Percentiles rank a stretch among this genome's conserved stretches.
Conservation (phyloP, 2,888 invertebrate species). For the Mimumesa dahlbomi region DNA sequence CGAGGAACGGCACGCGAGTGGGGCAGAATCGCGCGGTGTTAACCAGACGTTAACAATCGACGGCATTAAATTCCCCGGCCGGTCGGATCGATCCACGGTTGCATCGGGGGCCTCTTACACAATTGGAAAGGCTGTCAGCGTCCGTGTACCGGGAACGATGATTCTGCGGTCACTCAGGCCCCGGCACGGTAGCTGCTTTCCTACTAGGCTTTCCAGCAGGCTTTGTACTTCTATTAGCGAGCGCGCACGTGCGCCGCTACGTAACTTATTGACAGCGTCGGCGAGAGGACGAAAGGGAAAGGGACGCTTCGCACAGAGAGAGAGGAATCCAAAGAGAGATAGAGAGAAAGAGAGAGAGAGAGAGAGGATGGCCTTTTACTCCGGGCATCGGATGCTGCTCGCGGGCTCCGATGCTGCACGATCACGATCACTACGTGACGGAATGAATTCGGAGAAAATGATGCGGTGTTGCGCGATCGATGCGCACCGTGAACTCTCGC, state of each 20-base stretch:
- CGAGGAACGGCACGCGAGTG: slow-evolving; percentile 6
- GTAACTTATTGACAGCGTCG: slow-evolving; percentile 61
- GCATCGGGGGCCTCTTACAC: slow-evolving; percentile 53
- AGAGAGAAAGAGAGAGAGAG: not conserved
- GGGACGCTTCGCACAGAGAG: slow-evolving; percentile 16
- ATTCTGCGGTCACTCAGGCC: slow-evolving; percentile 56
- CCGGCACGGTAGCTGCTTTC: slow-evolving; percentile 46
- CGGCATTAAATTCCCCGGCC: slow-evolving; percentile 44
- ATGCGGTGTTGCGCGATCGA: too few species aligned
- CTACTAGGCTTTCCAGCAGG: slow-evolving; percentile 50
- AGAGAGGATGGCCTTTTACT: slow-evolving; percentile 12
- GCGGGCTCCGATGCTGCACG: slow-evolving; percentile 10
- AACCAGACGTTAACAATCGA: slow-evolving; percentile 54
- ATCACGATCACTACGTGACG: slow-evolving; percentile 18
- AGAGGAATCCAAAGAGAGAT: not conserved
- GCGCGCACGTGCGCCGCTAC: slow-evolving; percentile 61
- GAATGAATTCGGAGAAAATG: slow-evolving; percentile 42
- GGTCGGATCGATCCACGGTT: slow-evolving; percentile 50
- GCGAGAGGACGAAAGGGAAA: slow-evolving; percentile 54
- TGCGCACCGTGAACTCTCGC: not conserved
- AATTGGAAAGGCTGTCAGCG: slow-evolving; percentile 61
- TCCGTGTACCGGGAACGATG: slow-evolving; percentile 51
- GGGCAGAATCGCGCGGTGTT: slow-evolving; percentile 29
- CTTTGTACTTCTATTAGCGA: slow-evolving; percentile 55
- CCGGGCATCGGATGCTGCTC: slow-evolving; percentile 9